phyloP scores from a whole-genome alignment of 2,888 invertebrate genomes.

The Zonitis immaculata region DNA sequence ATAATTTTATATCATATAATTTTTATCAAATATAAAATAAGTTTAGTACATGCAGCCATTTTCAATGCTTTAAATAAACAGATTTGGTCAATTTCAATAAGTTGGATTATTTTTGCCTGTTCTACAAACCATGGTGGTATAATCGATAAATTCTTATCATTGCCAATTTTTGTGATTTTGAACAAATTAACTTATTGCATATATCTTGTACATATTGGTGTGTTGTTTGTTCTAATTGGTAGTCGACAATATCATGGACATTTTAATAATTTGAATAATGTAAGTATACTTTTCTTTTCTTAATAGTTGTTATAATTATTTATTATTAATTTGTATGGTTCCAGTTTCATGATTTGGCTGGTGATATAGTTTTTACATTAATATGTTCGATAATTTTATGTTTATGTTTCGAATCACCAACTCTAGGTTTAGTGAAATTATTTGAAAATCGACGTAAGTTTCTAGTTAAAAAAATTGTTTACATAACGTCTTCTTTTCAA shows the following conservation, averaged over 20 bases:
- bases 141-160: not conserved
- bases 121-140: not conserved
- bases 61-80: not conserved
- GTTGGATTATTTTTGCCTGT: constrained; percentile 2
- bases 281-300: not conserved
- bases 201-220: not conserved
- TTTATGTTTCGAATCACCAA: constrained; percentile 1
- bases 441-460: not conserved
- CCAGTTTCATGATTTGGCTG: not conserved
- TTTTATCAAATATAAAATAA: not conserved
- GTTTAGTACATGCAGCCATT: not conserved
- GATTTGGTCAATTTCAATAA: not conserved
- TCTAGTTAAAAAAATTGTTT: too few relatives aligned
- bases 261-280: not conserved
- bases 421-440: not conserved
- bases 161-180: not conserved
- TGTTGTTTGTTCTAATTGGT: not conserved
- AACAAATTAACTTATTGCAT: not conserved
- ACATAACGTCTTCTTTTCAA: too few relatives aligned
- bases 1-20: not conserved
- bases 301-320: too few relatives aligned
- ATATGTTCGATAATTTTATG: not conserved
- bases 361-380: not conserved
- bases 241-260: not conserved
- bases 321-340: not conserved